Evolutionary conservation across 2,797 vertebrate genomes (phyloP), one percentile per base, ranked within the genome.

Genomic region (Aphelocoma californica): DNA sequence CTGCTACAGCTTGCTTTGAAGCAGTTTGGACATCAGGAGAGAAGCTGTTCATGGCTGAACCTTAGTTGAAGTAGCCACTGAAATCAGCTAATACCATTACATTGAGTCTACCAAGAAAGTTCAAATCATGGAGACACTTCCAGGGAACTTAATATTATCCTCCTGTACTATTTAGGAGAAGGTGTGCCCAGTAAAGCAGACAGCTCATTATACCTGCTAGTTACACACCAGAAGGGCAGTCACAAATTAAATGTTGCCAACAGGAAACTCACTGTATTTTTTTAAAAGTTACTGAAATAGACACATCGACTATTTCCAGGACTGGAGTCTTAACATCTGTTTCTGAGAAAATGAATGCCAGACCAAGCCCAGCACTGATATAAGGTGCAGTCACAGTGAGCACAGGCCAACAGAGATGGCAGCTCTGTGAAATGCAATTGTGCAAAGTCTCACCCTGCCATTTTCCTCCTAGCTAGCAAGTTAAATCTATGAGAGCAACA

Each of bases 401-500:
- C 4, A 1, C 9, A 40, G 0, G 0, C 18, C 66, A 75, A 10
- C 0, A 2, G 53, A 61, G 21, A 45, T 0, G 0, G 1, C 50
- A 83, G 50, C 40, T 56, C 79, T 8, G 1, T 0, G 2, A 82
- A 26, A 60, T 5, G 8, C 50, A 36, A 10, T 8, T 3, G 2
- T 17, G 15, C 23, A 26, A 61, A 61, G 28, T 16, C 51, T 48
- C 0, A 0, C 40, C 61, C 18, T 58, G 51, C 4, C 7, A 6
- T 17, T 64, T 91, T 87, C 28, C 57, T 62, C 65, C 65, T 9
- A 58, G n/a, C 53, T 51, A 45, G 10, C 1, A 8, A 54, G 51
- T 13, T 54, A 28, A 74, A 88, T 31, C 61, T 38, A 6, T 18
- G 25, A 71, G 20, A 80, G 12, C 1, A 3, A 80, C 51, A 10